These are phyloP conservation scores for Oryzias curvinotus DNA, from an alignment of 2,113 vertebrate species.

Conservation along the genomic window DNA sequence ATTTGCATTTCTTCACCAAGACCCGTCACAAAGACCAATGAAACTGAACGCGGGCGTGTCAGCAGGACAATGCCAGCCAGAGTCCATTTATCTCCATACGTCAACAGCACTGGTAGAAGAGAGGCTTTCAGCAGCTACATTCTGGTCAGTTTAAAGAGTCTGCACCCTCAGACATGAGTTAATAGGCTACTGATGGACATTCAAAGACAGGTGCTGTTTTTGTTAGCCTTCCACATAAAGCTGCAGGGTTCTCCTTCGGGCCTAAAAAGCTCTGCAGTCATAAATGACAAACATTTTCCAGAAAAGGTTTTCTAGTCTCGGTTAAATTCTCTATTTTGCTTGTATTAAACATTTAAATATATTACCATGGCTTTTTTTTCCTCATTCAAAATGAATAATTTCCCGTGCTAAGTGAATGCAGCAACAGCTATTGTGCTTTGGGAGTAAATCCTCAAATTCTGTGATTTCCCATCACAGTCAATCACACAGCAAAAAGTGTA, in stretches of 20 bases:
- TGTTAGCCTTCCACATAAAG: slow-evolving; percentile 46
- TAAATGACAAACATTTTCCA: neutral
- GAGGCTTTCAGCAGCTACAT: slow-evolving; percentile 53
- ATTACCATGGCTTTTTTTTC: neutral
- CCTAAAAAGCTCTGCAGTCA: slow-evolving; percentile 20
- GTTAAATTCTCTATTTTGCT: neutral
- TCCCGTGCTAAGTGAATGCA: neutral
- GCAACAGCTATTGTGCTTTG: slow-evolving; percentile 9
- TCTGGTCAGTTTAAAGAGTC: slow-evolving; percentile 61
- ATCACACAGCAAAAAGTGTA: slow-evolving; percentile 39
- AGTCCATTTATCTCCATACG: slow-evolving; percentile 74
- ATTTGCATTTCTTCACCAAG: slow-evolving; percentile 63
- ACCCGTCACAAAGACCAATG: slow-evolving; percentile 64
- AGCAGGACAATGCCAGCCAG: slow-evolving; percentile 60
- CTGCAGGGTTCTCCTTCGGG: slow-evolving; percentile 20
- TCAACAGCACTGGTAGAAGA: slow-evolving; percentile 54
- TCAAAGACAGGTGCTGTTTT: slow-evolving; percentile 68
- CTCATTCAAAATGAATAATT: slow-evolving; percentile 5
- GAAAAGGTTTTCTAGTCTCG: neutral
- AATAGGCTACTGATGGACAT: slow-evolving; percentile 69
- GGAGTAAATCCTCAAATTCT: slow-evolving; percentile 24
- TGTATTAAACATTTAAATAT: slow-evolving; percentile 1
- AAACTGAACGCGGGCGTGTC: slow-evolving; percentile 64
- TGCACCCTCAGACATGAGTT: slow-evolving; percentile 57
- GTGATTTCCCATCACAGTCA: slow-evolving; percentile 42